Evolutionary conservation across 2,888 invertebrate genomes (phyloP).

Genomic region (Leptogaster cylindrica): DNA sequence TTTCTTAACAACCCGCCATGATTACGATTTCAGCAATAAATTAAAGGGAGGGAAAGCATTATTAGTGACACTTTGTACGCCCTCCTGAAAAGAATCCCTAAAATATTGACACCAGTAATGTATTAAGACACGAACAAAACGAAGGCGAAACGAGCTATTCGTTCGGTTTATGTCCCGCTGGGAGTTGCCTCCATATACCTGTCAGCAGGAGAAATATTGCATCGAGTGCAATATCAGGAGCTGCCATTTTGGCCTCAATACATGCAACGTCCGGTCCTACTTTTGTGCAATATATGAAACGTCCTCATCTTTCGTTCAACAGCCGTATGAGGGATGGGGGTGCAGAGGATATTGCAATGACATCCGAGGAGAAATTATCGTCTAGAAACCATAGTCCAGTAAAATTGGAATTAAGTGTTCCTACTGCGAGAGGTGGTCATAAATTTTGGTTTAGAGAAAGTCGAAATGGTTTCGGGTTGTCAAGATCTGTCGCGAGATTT

Average conservation of each 20-base stretch:
- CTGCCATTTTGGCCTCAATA: conserved; percentile 32
- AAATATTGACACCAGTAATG: conserved; percentile 27
- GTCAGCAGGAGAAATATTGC: conserved; percentile 30
- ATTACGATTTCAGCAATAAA: conserved; percentile 13
- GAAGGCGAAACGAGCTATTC: conserved; percentile 13
- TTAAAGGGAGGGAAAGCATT: conserved; percentile 15
- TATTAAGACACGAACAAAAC: conserved; percentile 30
- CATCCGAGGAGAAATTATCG: conserved; percentile 35
- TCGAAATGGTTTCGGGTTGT: conserved; percentile 26
- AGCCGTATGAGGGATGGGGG: background rate
- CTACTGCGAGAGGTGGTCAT: conserved; percentile 34
- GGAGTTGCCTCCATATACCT: conserved; percentile 38
- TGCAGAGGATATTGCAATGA: conserved; percentile 30
- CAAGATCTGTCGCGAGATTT: conserved; percentile 6
- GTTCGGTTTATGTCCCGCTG: conserved; percentile 21
- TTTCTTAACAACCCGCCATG: too few species aligned
- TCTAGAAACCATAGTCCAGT: conserved; percentile 26
- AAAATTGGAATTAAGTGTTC: conserved; percentile 39
- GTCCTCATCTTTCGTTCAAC: background rate
- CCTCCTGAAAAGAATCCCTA: conserved; percentile 22
- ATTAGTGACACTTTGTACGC: conserved; percentile 36
- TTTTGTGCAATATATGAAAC: background rate
- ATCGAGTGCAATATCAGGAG: conserved; percentile 26
- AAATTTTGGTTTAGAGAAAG: conserved; percentile 40
- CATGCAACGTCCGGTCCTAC: conserved; percentile 18